These are phyloP conservation scores for Oscheius sp. DNA, from an alignment of 1,140 invertebrate genomes.

Conservation along the genomic window DNA sequence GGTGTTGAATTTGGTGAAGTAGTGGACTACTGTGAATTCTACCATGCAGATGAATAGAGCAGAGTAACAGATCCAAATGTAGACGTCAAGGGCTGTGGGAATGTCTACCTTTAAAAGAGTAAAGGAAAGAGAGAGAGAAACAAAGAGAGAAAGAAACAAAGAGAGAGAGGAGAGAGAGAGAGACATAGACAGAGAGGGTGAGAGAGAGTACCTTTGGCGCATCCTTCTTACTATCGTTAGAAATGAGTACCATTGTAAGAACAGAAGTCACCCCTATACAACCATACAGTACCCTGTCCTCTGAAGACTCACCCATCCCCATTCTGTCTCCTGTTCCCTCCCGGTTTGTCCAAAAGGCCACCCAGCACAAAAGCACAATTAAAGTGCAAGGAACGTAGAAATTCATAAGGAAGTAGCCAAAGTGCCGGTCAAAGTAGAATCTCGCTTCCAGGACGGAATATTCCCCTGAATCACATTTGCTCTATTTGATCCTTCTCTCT, in stretches of 20 bases:
- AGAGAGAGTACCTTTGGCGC: conserved; percentile 13
- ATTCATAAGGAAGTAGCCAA: conserved; percentile 81
- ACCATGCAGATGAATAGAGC: conserved; percentile 75
- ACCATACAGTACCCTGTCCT: not conserved
- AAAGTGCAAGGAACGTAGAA: conserved; percentile 90
- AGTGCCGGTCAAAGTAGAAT: conserved; percentile 63
- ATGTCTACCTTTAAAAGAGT: conserved; percentile 83
- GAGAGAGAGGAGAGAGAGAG: not conserved
- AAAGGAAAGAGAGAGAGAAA: not conserved
- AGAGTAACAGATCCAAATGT: conserved; percentile 96
- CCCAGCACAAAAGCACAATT: conserved; percentile 90
- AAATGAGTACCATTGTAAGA: conserved; percentile 35
- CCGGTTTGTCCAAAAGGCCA: conserved; percentile 83
- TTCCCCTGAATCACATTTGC: conserved; percentile 45
- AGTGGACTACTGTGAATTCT: conserved; percentile 44
- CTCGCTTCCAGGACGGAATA: conserved; percentile 61
- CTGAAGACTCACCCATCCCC: conserved; percentile 64
- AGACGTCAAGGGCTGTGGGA: conserved; percentile 97
- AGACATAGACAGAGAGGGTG: not conserved
- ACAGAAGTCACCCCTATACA: conserved; percentile 39
- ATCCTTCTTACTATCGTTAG: conserved; percentile 35
- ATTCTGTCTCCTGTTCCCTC: conserved; percentile 69
- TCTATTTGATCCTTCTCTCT: no score
- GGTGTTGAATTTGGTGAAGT: conserved; percentile 45
- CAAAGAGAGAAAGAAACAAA: conserved; percentile 63